Percentiles rank a stretch among this genome's conserved stretches.
Evolutionary conservation across 2,113 vertebrate genomes (phyloP).

Genomic region (Nothoprocta pentlandii): DNA sequence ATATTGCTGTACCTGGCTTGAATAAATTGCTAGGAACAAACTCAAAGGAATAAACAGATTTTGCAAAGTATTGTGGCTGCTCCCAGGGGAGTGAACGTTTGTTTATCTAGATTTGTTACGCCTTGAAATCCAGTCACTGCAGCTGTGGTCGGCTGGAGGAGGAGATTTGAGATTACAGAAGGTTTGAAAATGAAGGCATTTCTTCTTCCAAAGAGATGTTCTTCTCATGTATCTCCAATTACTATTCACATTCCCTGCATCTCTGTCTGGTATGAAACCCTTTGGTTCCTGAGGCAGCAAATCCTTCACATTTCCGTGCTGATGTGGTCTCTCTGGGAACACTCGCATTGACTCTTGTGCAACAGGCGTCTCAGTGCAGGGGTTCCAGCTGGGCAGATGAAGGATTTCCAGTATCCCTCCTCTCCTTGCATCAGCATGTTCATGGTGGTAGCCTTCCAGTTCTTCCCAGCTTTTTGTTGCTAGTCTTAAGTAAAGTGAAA

Average conservation of each 20-base stretch:
- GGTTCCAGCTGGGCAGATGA: neutral
- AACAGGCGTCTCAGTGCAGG: neutral
- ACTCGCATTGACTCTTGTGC: neutral
- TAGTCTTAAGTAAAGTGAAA: neutral
- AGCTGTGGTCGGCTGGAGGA: neutral
- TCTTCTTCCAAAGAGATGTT: neutral
- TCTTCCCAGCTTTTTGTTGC: neutral
- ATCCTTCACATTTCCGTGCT: neutral
- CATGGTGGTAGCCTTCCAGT: neutral
- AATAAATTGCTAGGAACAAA: neutral
- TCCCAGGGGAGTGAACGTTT: neutral
- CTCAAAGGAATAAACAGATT: neutral
- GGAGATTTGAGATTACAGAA: neutral
- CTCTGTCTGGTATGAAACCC: neutral
- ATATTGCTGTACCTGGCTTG: fast-evolving
- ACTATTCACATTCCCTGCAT: neutral
- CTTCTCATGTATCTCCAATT: neutral
- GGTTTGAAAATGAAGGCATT: neutral
- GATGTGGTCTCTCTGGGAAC: neutral
- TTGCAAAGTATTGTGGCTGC: fast-evolving
- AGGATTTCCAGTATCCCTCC: neutral
- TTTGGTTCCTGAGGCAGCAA: neutral
- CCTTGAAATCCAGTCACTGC: neutral
- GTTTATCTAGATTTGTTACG: neutral
- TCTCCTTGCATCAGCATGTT: neutral